These are phyloP conservation scores for Colostygia pectinataria DNA, from an alignment of 2,888 invertebrate genomes.

Conservation along the genomic window DNA sequence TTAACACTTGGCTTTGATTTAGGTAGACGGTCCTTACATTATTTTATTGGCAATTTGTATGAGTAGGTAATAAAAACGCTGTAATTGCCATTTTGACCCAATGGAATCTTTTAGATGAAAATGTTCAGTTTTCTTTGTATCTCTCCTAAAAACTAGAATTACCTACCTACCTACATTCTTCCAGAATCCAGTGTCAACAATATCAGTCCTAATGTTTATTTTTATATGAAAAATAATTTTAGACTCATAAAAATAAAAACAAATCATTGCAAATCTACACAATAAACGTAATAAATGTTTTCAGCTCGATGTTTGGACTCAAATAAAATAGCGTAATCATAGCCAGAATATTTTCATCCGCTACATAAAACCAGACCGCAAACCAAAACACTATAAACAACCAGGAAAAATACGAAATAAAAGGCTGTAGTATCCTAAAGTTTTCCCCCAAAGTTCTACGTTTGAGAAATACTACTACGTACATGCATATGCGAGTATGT, in stretches of 20 bases:
- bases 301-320: constrained; percentile 15
- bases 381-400: constrained; percentile 25
- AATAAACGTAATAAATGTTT: constrained; percentile 15
- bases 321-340: constrained; percentile 20
- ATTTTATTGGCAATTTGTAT: constrained; percentile 18
- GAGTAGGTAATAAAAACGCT: constrained; percentile 4
- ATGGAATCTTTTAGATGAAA: constrained; percentile 4
- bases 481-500: constrained; percentile 36
- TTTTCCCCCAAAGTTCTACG: constrained; percentile 24
- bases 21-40: not conserved
- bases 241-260: too few species aligned
- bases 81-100: constrained; percentile 7
- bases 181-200: too few species aligned
- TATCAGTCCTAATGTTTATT: too few species aligned
- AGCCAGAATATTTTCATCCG: constrained; percentile 14
- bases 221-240: too few species aligned
- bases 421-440: constrained; percentile 20
- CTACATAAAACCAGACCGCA: constrained; percentile 17
- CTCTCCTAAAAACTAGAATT: too few species aligned
- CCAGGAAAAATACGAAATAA: constrained; percentile 24
- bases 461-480: constrained; percentile 27
- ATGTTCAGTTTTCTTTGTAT: not conserved
- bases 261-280: constrained; percentile 8
- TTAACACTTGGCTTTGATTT: constrained; percentile 23
- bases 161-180: too few species aligned